Conservation (phyloP, 2,888 invertebrate species). For the Nephrocerus scutellatus region DNA sequence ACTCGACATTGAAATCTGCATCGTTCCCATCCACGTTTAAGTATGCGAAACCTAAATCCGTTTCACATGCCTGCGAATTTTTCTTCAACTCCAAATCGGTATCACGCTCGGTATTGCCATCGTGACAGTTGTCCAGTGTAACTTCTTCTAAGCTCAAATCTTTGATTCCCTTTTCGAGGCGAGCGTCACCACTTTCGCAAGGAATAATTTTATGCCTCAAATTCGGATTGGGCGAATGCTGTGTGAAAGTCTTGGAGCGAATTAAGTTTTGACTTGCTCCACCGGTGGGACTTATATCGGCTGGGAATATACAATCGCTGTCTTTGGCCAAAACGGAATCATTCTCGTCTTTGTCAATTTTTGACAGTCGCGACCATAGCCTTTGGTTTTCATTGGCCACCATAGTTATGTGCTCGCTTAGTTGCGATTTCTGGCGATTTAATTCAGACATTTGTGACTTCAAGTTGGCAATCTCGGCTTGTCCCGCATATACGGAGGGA, state of each 20-base stretch:
- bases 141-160: conserved; percentile 71
- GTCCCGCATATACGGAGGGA: conserved; percentile 31
- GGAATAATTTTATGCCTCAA: conserved; percentile 49
- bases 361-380: conserved; percentile 66
- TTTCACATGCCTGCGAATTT: conserved; percentile 16
- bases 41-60: conserved; percentile 38
- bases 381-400: conserved; percentile 75
- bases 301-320: no score
- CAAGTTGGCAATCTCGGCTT: conserved; percentile 49
- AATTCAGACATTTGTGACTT: conserved; percentile 62
- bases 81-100: conserved; percentile 14
- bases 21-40: conserved; percentile 45
- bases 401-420: conserved; percentile 71
- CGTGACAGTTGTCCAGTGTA: conserved; percentile 45
- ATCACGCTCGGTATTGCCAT: conserved; percentile 18
- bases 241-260: conserved; percentile 61
- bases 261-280: conserved; percentile 46
- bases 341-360: conserved; percentile 51
- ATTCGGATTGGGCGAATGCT: conserved; percentile 56
- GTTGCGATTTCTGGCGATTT: conserved; percentile 66
- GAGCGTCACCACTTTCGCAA: conserved; percentile 51
- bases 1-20: conserved; percentile 58
- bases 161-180: conserved; percentile 50
- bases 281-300: conserved; percentile 14
- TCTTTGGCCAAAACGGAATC: no score